phyloP scores from a whole-genome alignment of 2,113 vertebrate species.

The Tenrec ecaudatus region DNA sequence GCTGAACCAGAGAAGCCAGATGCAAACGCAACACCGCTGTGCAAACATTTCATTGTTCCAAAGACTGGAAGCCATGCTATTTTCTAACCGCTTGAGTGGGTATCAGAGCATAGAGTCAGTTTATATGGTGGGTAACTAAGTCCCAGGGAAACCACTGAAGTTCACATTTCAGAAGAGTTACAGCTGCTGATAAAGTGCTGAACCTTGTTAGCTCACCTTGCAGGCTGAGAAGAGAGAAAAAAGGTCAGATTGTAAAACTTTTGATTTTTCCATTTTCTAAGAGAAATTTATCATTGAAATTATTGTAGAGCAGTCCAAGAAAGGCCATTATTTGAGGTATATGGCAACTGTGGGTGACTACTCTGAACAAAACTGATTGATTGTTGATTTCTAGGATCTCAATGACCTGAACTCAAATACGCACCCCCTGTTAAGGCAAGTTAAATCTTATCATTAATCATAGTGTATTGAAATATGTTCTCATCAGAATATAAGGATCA shows the following conservation, averaged over 20 bases:
- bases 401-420: background rate
- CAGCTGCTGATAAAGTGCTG: slow-evolving; percentile 36
- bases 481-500: background rate
- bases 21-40: background rate
- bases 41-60: background rate
- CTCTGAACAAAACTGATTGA: background rate
- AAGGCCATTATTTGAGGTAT: background rate
- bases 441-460: no score
- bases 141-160: slow-evolving; percentile 27
- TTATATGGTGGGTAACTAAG: slow-evolving; percentile 51
- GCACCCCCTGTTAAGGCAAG: background rate
- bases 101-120: slow-evolving; percentile 66
- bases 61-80: slow-evolving; percentile 48
- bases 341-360: background rate
- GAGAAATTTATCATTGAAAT: slow-evolving; percentile 38
- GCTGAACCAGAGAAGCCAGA: background rate
- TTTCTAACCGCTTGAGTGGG: slow-evolving; percentile 51
- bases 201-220: slow-evolving; percentile 47
- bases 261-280: slow-evolving; percentile 57
- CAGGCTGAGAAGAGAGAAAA: slow-evolving; percentile 23
- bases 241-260: slow-evolving; percentile 80
- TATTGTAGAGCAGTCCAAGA: background rate
- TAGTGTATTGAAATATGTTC: no score
- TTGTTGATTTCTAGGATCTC: background rate
- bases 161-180: slow-evolving; percentile 56